Evolutionary conservation across 1,140 invertebrate genomes (phyloP).

Genomic region (Sycophaga agraensis): DNA sequence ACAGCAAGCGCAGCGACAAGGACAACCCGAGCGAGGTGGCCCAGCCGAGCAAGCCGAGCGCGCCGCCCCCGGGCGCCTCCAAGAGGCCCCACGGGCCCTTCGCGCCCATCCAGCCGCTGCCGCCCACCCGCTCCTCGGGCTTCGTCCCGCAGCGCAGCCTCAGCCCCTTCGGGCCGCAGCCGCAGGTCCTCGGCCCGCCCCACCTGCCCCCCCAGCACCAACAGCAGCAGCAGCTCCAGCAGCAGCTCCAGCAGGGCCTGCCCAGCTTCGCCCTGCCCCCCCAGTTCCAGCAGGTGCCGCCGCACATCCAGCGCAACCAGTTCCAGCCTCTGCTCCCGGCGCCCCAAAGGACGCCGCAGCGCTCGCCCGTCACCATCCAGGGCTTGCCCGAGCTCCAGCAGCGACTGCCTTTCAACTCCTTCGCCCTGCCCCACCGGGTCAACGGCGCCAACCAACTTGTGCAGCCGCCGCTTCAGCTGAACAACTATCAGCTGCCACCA

Average conservation of each 20-base stretch:
- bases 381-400: slow-evolving; percentile 50
- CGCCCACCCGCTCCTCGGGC: slow-evolving; percentile 49
- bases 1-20: slow-evolving; percentile 52
- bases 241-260: slow-evolving; percentile 39
- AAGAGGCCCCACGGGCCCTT: slow-evolving; percentile 52
- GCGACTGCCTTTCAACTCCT: slow-evolving; percentile 42
- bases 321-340: neutral
- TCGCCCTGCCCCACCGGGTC: slow-evolving; percentile 38
- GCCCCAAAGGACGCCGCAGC: slow-evolving; percentile 38
- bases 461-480: slow-evolving; percentile 44
- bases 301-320: slow-evolving; percentile 25
- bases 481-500: slow-evolving; percentile 18
- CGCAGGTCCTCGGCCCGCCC: slow-evolving; percentile 42
- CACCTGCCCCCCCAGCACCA: slow-evolving; percentile 35
- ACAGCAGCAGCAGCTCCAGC: slow-evolving; percentile 41
- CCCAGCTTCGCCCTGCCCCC: slow-evolving; percentile 45
- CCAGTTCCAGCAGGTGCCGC: slow-evolving; percentile 35
- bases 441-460: slow-evolving; percentile 45
- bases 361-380: slow-evolving; percentile 50
- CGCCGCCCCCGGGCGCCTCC: slow-evolving; percentile 38
- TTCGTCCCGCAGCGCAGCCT: slow-evolving; percentile 58
- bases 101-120: slow-evolving; percentile 48
- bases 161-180: slow-evolving; percentile 45
- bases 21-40: slow-evolving; percentile 41
- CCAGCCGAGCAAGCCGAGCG: slow-evolving; percentile 8